Conservation (phyloP, 1,140 invertebrate species). For the Drosophila malerkotliana region DNA sequence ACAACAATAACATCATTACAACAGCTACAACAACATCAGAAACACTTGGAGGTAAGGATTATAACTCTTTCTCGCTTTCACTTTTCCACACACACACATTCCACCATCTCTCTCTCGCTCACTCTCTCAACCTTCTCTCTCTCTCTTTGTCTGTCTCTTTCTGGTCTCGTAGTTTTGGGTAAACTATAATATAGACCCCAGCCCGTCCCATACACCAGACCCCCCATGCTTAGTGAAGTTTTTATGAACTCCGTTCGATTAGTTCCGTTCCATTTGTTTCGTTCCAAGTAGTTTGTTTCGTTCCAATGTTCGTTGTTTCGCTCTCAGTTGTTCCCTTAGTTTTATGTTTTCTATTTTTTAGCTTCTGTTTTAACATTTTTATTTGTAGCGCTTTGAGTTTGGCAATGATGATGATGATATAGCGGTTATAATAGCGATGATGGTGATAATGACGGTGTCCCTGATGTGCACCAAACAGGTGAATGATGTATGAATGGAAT, state of each 20-base stretch:
- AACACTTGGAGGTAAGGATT: slow-evolving; percentile 73
- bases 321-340: slow-evolving; percentile 21
- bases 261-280: slow-evolving; percentile 34
- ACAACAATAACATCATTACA: slow-evolving; percentile 27
- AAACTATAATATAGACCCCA: neutral
- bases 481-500: slow-evolving; percentile 26
- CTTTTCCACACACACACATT: slow-evolving; percentile 40
- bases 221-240: slow-evolving; percentile 21
- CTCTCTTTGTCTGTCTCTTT: slow-evolving; percentile 31
- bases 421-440: slow-evolving; percentile 4
- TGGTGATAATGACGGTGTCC: slow-evolving; percentile 18
- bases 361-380: slow-evolving; percentile 23
- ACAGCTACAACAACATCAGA: slow-evolving; percentile 41
- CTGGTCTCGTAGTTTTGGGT: slow-evolving; percentile 46
- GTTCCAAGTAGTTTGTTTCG: slow-evolving; percentile 41
- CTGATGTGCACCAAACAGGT: slow-evolving; percentile 8
- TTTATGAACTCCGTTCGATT: slow-evolving; percentile 17
- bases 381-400: slow-evolving; percentile 35
- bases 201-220: neutral
- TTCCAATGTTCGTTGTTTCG: slow-evolving; percentile 31
- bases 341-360: slow-evolving; percentile 6
- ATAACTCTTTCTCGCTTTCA: slow-evolving; percentile 68
- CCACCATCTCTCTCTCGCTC: slow-evolving; percentile 14
- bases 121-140: slow-evolving; percentile 17
- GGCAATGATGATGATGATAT: slow-evolving; percentile 16